phyloP scores from a whole-genome alignment of 2,113 vertebrate genomes.

The Periophthalmus modestus region DNA sequence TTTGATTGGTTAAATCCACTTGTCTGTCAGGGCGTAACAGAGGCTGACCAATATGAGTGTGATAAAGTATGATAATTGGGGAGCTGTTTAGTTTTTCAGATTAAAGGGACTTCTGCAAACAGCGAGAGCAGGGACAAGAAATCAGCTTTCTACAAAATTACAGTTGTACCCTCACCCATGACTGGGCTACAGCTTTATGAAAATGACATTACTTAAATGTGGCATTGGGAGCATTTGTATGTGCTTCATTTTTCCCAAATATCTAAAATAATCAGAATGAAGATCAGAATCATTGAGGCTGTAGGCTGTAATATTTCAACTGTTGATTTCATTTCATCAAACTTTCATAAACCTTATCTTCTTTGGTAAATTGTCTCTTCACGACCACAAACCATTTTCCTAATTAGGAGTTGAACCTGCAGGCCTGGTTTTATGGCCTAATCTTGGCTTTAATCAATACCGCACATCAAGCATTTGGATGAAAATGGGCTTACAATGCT shows the following conservation, averaged over 20 bases:
- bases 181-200: neutral
- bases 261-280: slow-evolving; percentile 19
- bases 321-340: slow-evolving; percentile 33
- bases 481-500: slow-evolving; percentile 14
- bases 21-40: too few relatives aligned
- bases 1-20: neutral
- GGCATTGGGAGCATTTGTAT: slow-evolving; percentile 9
- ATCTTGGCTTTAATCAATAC: slow-evolving; percentile 32
- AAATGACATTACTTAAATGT: neutral
- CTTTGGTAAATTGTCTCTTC: slow-evolving; percentile 28
- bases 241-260: slow-evolving; percentile 14
- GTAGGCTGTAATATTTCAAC: slow-evolving; percentile 35
- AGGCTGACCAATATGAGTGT: too few relatives aligned
- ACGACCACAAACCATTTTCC: slow-evolving; percentile 33
- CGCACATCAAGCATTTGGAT: slow-evolving; percentile 20
- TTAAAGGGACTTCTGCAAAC: too few relatives aligned
- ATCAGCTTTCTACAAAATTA: too few relatives aligned
- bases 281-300: slow-evolving; percentile 41
- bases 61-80: too few relatives aligned
- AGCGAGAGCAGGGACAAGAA: too few relatives aligned
- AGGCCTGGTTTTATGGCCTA: slow-evolving; percentile 30
- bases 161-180: too few relatives aligned
- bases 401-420: slow-evolving; percentile 52
- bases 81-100: too few relatives aligned
- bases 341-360: slow-evolving; percentile 41